These are phyloP conservation scores for Coremacera marginata DNA, from an alignment of 2,888 invertebrate genomes.

Conservation along the genomic window DNA sequence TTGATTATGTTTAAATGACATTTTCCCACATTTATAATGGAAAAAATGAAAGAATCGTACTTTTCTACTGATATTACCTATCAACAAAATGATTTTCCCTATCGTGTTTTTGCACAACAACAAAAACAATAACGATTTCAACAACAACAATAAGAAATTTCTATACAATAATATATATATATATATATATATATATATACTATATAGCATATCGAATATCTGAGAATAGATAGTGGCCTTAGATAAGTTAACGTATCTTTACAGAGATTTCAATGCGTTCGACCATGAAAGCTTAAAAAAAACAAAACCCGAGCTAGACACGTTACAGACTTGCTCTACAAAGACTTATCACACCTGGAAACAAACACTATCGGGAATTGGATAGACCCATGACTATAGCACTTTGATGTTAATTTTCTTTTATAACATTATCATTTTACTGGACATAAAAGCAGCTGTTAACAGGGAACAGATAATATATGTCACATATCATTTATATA, in stretches of 20 bases:
- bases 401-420: background rate
- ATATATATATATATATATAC: constrained; percentile 31
- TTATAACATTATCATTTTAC: background rate
- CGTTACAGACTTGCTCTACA: background rate
- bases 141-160: constrained; percentile 44
- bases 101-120: constrained; percentile 54
- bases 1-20: constrained; percentile 51
- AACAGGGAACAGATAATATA: too few species aligned
- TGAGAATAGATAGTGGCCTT: constrained; percentile 70
- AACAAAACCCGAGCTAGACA: background rate
- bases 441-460: too few species aligned
- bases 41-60: constrained; percentile 42
- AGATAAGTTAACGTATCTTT: constrained; percentile 71
- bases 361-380: background rate
- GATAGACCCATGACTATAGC: background rate
- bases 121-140: constrained; percentile 40
- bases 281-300: background rate
- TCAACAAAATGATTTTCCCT: constrained; percentile 65
- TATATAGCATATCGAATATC: constrained; percentile 67
- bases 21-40: constrained; percentile 44
- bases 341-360: background rate
- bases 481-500: background rate
- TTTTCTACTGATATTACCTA: constrained; percentile 62
- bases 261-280: constrained; percentile 62
- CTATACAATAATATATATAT: constrained; percentile 54